A percentile compares a stretch with the other conserved stretches of the same genome.
These are phyloP conservation scores for Cataglyphis rosenhaueri DNA, from an alignment of 2,888 invertebrate genomes.

Conservation along the genomic window DNA sequence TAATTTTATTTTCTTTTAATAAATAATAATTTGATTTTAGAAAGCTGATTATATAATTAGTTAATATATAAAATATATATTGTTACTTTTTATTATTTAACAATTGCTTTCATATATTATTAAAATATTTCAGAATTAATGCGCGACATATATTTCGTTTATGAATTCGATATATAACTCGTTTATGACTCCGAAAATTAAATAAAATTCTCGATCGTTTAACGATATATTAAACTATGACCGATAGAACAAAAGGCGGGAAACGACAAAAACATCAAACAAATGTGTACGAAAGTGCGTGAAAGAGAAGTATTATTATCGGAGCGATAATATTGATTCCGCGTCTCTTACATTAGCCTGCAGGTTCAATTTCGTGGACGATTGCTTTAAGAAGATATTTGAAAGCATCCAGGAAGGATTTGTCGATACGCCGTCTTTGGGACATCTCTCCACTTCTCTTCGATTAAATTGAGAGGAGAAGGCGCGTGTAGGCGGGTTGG, in stretches of 20 bases:
- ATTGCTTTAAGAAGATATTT: constrained; percentile 57
- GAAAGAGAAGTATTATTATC: background rate
- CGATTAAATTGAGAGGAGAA: constrained; percentile 58
- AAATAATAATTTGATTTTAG: background rate
- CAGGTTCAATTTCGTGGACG: constrained; percentile 55
- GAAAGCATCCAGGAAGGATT: constrained; percentile 52
- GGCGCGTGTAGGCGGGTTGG: constrained; percentile 9
- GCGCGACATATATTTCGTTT: background rate
- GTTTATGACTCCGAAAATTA: background rate
- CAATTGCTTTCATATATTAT: background rate
- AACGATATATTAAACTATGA: constrained; percentile 2
- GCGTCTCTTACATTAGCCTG: constrained; percentile 46
- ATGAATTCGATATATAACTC: background rate
- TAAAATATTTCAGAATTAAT: background rate
- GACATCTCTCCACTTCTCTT: constrained; percentile 48
- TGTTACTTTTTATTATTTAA: constrained; percentile 12
- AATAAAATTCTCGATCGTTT: constrained; percentile 28
- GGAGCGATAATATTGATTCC: constrained; percentile 45
- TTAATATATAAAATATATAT: background rate
- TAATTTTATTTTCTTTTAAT: background rate
- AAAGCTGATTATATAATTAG: background rate
- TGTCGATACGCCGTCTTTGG: constrained; percentile 43
- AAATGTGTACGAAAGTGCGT: background rate
- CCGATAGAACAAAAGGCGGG: background rate
- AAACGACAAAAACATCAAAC: constrained; percentile 1